Evolutionary conservation across 2,888 invertebrate species (phyloP).

Genomic region (Cataglyphis rosenhaueri): DNA sequence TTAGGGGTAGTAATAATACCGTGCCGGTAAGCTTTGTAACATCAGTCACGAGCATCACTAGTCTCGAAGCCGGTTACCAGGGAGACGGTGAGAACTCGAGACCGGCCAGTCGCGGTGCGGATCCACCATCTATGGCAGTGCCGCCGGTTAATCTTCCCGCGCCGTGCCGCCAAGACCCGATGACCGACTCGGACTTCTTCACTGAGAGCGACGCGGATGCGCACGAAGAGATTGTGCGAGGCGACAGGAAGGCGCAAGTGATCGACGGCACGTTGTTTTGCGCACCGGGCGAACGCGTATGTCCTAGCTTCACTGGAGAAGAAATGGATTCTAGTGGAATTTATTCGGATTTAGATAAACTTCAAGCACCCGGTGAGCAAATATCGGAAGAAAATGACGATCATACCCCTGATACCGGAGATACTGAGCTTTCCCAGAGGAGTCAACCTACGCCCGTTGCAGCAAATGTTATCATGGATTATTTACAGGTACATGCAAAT

Average conservation of each 20-base stretch:
- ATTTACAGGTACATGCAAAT: conserved; percentile 74
- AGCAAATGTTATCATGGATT: conserved; percentile 76
- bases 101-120: conserved; percentile 93
- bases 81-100: conserved; percentile 96
- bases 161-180: conserved; percentile 91
- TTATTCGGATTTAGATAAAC: conserved; percentile 94
- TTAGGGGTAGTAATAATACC: conserved; percentile 69
- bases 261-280: conserved; percentile 97
- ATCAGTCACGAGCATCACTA: conserved; percentile 96
- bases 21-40: conserved; percentile 90
- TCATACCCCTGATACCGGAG: conserved; percentile 89
- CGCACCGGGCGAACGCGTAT: conserved; percentile 81
- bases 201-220: conserved; percentile 96
- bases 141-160: conserved; percentile 85
- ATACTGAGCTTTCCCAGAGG: conserved; percentile 87
- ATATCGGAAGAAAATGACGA: conserved; percentile 84
- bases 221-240: conserved; percentile 91
- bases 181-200: conserved; percentile 97
- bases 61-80: conserved; percentile 97
- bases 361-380: conserved; percentile 84
- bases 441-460: conserved; percentile 84
- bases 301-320: conserved; percentile 87
- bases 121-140: conserved; percentile 88
- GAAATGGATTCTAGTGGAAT: conserved; percentile 97
- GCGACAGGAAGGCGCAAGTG: conserved; percentile 88